Base-by-base conservation (phyloP, 2,113 vertebrate genomes). In the Glaucomys volans region DNA sequence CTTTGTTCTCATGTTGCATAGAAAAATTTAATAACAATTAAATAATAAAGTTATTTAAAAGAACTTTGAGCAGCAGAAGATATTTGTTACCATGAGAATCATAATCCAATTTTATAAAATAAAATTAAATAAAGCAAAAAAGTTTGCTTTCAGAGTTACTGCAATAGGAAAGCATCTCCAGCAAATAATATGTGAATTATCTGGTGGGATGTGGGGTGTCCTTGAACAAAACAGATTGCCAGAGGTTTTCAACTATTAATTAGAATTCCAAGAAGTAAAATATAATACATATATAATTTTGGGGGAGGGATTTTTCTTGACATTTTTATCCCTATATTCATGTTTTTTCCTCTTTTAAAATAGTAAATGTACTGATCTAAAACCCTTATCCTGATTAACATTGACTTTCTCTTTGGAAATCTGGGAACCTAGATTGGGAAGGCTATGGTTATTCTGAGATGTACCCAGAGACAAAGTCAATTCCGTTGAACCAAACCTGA, bases 1-100 rank as follows among this genome's bases (percentile, higher is more conserved):
- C 44, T 85, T 91, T 93, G 52, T 67, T 96, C 96, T 91, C 26
- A 84, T 95, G 66, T 81, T 94, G 62, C 72, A 91, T 52, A 96
- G 62, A 69, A 90, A 95, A 97, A 83, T 88, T 79, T 87, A 94
- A 40, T 87, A 95, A 64, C 10, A 80, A 44, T 75, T 92, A n/a
- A n/a, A n/a, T n/a, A n/a, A n/a, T n/a, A n/a, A n/a, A n/a, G 28
- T 94, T 94, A 74, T 92, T 97, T 97, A 96, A 94, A 92, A 83
- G 90, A 97, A 54, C 87, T n/a, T 50, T 80, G 80, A 71, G 42
- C 40, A 92, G 24, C 64, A 93, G 81, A 87, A 59, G 67, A 97
- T 44, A 95, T 90, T 97, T 94, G 40, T 92, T 91, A 95, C 77
- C 81, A 85, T 37, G 62, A 93, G 72, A 75, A 95, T 67, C 28